phyloP scores from a whole-genome alignment of 2,113 vertebrate species.

The Oryzias melastigma region DNA sequence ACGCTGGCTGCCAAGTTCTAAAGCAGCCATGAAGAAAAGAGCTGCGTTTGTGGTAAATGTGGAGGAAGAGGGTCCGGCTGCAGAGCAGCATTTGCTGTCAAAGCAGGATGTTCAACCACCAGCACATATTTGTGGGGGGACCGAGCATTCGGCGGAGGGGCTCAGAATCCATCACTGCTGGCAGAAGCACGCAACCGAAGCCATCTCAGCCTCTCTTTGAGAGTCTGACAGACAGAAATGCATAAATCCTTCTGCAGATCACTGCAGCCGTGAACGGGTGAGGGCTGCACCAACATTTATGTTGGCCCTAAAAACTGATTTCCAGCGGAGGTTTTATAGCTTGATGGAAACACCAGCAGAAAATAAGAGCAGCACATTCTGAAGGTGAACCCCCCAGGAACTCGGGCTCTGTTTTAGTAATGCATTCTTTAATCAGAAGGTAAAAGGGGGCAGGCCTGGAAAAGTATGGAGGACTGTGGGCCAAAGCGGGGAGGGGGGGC shows the following conservation, averaged over 20 bases:
- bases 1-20: slow-evolving; percentile 1
- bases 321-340: slow-evolving; percentile 35
- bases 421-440: slow-evolving; percentile 3
- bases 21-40: slow-evolving; percentile 6
- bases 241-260: slow-evolving; percentile 42
- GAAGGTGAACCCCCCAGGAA: slow-evolving; percentile 30
- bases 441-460: neutral
- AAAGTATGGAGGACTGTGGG: too few species aligned
- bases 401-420: slow-evolving; percentile 17
- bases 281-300: slow-evolving; percentile 54
- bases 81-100: slow-evolving; percentile 49
- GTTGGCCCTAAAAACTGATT: slow-evolving; percentile 40
- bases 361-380: slow-evolving; percentile 23
- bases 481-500: too few species aligned
- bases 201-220: slow-evolving; percentile 9
- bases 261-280: slow-evolving; percentile 40
- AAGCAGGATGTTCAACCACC: slow-evolving; percentile 53
- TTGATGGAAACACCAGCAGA: slow-evolving; percentile 50
- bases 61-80: slow-evolving; percentile 21
- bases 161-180: slow-evolving; percentile 47
- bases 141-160: slow-evolving; percentile 17
- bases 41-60: slow-evolving; percentile 6
- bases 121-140: slow-evolving; percentile 63
- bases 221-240: slow-evolving; percentile 8
- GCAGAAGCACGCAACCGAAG: slow-evolving; percentile 30